Conservation (phyloP, 2,888 invertebrate species). For the Fragum whitleyi region DNA sequence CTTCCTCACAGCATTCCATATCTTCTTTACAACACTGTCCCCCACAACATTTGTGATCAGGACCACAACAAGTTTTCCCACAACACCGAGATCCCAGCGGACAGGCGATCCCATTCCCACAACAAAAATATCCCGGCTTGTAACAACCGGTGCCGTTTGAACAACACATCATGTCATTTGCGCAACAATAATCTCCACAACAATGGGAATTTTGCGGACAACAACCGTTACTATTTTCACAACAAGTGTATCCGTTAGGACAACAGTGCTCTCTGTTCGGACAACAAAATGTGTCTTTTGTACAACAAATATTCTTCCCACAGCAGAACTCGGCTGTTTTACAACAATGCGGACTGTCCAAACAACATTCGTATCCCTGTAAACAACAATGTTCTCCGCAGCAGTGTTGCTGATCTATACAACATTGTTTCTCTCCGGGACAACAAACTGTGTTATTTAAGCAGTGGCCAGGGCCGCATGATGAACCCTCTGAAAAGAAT, state of each 20-base stretch:
- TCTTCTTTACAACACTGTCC: slow-evolving; percentile 36
- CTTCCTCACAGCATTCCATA: slow-evolving; percentile 34
- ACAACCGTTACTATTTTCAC: slow-evolving; percentile 51
- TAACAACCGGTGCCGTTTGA: slow-evolving; percentile 58
- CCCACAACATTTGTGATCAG: slow-evolving; percentile 43
- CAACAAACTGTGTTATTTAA: slow-evolving; percentile 57
- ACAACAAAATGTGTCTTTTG: slow-evolving; percentile 50
- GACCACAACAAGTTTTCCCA: slow-evolving; percentile 45
- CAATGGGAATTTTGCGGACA: slow-evolving; percentile 49
- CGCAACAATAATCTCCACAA: slow-evolving; percentile 58
- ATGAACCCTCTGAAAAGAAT: slow-evolving; percentile 26
- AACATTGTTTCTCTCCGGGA: slow-evolving; percentile 56
- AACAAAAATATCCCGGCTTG: slow-evolving; percentile 51
- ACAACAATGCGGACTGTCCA: slow-evolving; percentile 55
- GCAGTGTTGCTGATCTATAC: slow-evolving; percentile 50
- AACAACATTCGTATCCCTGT: slow-evolving; percentile 56
- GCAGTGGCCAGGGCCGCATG: slow-evolving; percentile 51
- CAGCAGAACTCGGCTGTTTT: slow-evolving; percentile 50
- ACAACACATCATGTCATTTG: slow-evolving; percentile 50
- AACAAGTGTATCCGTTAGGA: slow-evolving; percentile 48
- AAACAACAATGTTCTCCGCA: slow-evolving; percentile 62
- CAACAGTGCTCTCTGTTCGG: slow-evolving; percentile 58
- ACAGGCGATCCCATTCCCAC: slow-evolving; percentile 60
- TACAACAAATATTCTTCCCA: slow-evolving; percentile 55
- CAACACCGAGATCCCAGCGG: slow-evolving; percentile 52